Conservation (phyloP, 2,888 invertebrate species). For the Gastracanthus pulcherrimus region DNA sequence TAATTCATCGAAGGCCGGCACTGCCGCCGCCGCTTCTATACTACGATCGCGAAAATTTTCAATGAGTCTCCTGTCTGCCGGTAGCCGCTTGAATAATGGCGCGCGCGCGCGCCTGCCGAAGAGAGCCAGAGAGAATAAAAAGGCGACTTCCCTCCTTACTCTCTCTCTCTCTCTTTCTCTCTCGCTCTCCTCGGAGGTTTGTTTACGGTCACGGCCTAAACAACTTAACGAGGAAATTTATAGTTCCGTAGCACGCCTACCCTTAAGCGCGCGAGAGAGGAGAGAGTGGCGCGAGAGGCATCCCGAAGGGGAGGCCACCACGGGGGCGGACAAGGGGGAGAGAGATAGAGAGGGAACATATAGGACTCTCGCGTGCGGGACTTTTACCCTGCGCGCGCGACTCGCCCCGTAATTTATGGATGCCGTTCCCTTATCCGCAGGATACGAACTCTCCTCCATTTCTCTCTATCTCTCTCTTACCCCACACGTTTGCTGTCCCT, state of each 20-base stretch:
- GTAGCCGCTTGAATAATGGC: conserved; percentile 33
- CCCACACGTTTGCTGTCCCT: conserved; percentile 76
- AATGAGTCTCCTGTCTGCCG: conserved; percentile 4
- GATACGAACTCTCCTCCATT: conserved; percentile 73
- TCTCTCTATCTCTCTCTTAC: conserved; percentile 60
- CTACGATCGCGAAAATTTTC: conserved; percentile 43
- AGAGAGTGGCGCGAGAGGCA: conserved; percentile 12
- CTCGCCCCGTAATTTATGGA: conserved; percentile 77
- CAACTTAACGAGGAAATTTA: conserved; percentile 78
- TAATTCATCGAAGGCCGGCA: conserved; percentile 21
- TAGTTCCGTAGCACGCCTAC: conserved; percentile 76
- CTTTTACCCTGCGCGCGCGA: conserved; percentile 74
- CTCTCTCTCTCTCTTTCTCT: too few species aligned
- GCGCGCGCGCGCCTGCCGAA: not conserved
- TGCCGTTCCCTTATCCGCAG: conserved; percentile 77
- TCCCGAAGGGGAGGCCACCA: conserved; percentile 60
- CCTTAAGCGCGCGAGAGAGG: conserved; percentile 61
- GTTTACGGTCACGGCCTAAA: conserved; percentile 76
- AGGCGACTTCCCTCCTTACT: conserved; percentile 43
- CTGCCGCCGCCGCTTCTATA: too few species aligned
- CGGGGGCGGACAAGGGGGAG: conserved; percentile 58
- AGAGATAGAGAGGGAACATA: conserved; percentile 8
- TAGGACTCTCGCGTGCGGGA: conserved; percentile 73
- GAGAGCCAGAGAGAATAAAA: not conserved
- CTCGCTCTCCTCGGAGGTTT: conserved; percentile 63